A percentile compares a stretch with the other conserved stretches of the same genome.
Conservation (phyloP, 1,140 invertebrate species). For the Sinonovacula constricta region DNA sequence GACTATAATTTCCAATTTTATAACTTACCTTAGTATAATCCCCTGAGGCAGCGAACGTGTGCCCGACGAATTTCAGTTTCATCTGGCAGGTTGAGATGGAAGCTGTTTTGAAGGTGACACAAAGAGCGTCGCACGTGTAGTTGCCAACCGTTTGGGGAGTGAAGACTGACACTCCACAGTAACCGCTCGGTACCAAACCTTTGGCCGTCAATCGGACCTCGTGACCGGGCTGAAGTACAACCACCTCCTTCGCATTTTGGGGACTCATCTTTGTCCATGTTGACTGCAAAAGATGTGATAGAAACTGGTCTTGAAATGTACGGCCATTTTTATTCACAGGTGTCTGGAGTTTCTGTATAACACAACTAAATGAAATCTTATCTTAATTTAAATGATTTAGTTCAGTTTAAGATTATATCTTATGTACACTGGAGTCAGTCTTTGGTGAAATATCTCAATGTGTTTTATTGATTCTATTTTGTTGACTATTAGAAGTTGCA, state of each 20-base stretch:
- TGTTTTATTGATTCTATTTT: too few species aligned
- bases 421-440: too few species aligned
- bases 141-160: constrained; percentile 17
- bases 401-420: too few species aligned
- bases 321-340: too few species aligned
- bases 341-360: too few species aligned
- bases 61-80: constrained; percentile 46
- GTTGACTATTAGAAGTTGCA: too few species aligned
- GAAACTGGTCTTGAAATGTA: too few species aligned
- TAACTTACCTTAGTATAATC: constrained; percentile 30
- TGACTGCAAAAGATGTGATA: constrained; percentile 13
- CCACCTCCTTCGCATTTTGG: constrained; percentile 14
- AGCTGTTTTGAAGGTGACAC: constrained; percentile 33
- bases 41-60: constrained; percentile 29
- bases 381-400: too few species aligned
- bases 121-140: constrained; percentile 44
- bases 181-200: constrained; percentile 33
- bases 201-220: constrained; percentile 18
- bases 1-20: too few species aligned
- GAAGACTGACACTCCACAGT: constrained; percentile 37
- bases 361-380: too few species aligned
- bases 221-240: constrained; percentile 13
- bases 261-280: constrained; percentile 22
- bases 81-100: constrained; percentile 19
- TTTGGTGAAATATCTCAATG: too few species aligned